Base-by-base conservation (phyloP, 2,888 invertebrate genomes). In the Euzophera pinguis region DNA sequence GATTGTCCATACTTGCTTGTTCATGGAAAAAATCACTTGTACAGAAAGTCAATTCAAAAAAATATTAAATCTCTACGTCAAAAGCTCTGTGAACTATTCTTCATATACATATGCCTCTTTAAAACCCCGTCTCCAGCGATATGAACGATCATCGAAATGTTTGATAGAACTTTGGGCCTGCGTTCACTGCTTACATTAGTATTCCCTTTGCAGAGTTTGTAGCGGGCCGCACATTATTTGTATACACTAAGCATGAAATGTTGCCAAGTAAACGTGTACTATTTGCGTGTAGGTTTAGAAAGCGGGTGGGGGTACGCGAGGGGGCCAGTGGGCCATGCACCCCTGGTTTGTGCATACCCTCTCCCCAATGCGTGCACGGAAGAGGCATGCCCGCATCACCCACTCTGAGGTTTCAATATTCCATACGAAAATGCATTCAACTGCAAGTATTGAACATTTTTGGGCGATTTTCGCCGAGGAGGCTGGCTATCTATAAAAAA, bases 181-280 rank as follows among this genome's bases (percentile, higher is more conserved):
- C 72, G 65, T 71, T 69, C 61, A 67, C 53, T 68, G 73, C 73
- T 75, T 75, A 73, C 77, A 81, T 79, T 78, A 79, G 78, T 80
- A 83, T 87, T 85, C 84, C 80, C 83, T 85, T 83, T 83, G 79
- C 82, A 74, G 78, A 79, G 83, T 84, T 84, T 79, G 82, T 81
- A 82, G 77, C 81, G 75, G 69, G 71, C 81, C 81, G 78, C 82
- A 84, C 86, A 85, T 85, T 87, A 89, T 88, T 89, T 89, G 88
- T 88, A 85, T 83, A 88, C 84, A 83, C 84, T 90, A 89, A 90
- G 89, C 85, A 88, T 89, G 89, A 90, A 88, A 88, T 89, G 88
- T 89, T 86, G 86, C 86, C 87, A 86, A 89, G 87, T 87, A 89
- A 88, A 88, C 87, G 83, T 82, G 86, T 84, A 84, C 82, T 88